Base-by-base conservation (phyloP, 2,113 vertebrate genomes). In the Egretta garzetta region DNA sequence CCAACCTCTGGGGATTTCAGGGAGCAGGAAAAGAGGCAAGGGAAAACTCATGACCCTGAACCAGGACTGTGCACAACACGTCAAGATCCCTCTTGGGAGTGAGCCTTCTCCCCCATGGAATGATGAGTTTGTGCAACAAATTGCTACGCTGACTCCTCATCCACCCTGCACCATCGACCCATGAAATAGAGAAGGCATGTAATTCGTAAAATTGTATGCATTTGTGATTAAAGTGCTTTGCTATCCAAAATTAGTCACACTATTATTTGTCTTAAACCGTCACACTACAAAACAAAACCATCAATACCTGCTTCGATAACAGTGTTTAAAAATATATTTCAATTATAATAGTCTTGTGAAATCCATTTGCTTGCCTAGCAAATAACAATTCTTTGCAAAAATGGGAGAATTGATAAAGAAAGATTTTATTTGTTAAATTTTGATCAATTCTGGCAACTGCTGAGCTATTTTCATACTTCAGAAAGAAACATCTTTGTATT, bases 391-490 rank as follows among this genome's bases (percentile, higher is more conserved):
- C 14, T 62, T 80, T 56, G 30, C 20, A 77, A 75, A 92, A 89
- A 71, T 21, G 15, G 47, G 7, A 86, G 59, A 90, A 81, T 10
- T 64, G 35, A 90, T 91, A 35, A 74, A 63, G n/a, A 86, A 71
- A 88, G 64, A 93, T 80, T 88, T 92, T 83, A 76, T 91, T 87
- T 76, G n/a, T 63, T 80, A 58, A 80, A 89, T 68, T 92, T 68
- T 80, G 21, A 88, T 85, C n/a, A 49, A 50, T 64, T 81, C 63
- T 93, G 63, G 64, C 74, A 96, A 93, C 68, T 68, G 88, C 56
- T 3, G 10, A 77, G 63, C 84, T 96, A 62, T 67, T 89, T 88
- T 76, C n/a, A 37, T 60, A 47, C 47, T 56, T 96, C 8, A 90
- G 58, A 76, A 71, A 93, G 41, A 85, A 90, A 73, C 37, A 73